Percentiles rank a stretch among this genome's conserved stretches.
Evolutionary conservation across 1,140 invertebrate genomes (phyloP).

Genomic region (Oncopeltus fasciatus): DNA sequence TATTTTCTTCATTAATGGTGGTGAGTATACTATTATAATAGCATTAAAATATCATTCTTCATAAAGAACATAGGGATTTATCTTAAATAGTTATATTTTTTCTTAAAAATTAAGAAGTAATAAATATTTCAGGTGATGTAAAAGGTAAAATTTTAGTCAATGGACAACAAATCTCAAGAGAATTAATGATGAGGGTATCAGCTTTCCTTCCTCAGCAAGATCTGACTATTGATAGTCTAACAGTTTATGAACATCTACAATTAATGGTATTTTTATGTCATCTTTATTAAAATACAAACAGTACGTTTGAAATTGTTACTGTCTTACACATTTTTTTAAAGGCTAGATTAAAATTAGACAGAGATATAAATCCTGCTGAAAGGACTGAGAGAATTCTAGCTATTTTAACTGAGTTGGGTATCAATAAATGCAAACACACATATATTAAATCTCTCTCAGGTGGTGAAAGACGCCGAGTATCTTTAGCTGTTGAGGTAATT

Average conservation of each 20-base stretch:
- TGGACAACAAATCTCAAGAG: constrained; percentile 38
- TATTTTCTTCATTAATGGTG: no score
- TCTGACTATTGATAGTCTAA: constrained; percentile 47
- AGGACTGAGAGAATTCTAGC: constrained; percentile 28
- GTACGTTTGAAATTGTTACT: no score
- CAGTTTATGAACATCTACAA: constrained; percentile 54
- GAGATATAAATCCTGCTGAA: constrained; percentile 21
- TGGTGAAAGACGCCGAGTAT: constrained; percentile 72
- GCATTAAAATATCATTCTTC: not conserved
- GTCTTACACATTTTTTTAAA: constrained; percentile 20
- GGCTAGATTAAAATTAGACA: constrained; percentile 34
- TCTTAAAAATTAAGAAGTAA: not conserved
- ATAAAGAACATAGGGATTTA: not conserved
- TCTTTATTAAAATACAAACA: not conserved
- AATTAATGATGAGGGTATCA: constrained; percentile 48
- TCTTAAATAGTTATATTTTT: not conserved
- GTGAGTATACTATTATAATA: not conserved
- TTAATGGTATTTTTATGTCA: constrained; percentile 45
- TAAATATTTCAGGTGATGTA: constrained; percentile 30
- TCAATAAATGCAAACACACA: constrained; percentile 48
- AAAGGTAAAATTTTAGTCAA: constrained; percentile 50
- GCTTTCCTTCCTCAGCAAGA: constrained; percentile 58
- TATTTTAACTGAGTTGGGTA: constrained; percentile 40
- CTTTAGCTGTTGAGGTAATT: constrained; percentile 74
- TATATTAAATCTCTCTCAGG: constrained; percentile 57